These are phyloP conservation scores for Spea multiplicata DNA, from an alignment of 2,113 vertebrate genomes.

Conservation along the genomic window DNA sequence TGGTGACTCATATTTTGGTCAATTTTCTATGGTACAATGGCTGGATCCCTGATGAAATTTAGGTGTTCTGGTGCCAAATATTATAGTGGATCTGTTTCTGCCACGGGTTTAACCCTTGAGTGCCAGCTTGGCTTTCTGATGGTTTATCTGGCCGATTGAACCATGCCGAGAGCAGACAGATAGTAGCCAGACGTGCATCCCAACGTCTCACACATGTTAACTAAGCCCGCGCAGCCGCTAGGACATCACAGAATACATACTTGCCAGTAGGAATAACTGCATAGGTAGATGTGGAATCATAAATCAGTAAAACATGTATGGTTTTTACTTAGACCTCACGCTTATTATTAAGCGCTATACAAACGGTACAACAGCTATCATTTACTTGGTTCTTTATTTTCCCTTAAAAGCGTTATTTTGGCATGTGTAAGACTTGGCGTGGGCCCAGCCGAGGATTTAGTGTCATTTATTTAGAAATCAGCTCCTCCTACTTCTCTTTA, in stretches of 20 bases:
- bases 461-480: background rate
- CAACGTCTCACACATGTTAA: slow-evolving; percentile 10
- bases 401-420: slow-evolving; percentile 1
- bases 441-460: background rate
- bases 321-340: slow-evolving; percentile 11
- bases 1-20: slow-evolving; percentile 9
- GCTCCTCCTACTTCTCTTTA: background rate
- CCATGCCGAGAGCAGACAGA: background rate
- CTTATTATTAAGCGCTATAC: background rate
- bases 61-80: background rate
- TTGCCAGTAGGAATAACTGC: background rate
- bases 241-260: slow-evolving; percentile 6
- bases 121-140: background rate
- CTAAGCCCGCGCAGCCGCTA: slow-evolving; percentile 1
- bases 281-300: slow-evolving; percentile 8
- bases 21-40: background rate
- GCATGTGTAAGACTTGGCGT: background rate
- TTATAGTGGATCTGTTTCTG: background rate
- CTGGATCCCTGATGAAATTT: background rate
- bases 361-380: background rate
- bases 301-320: slow-evolving; percentile 5
- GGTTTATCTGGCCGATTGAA: background rate
- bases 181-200: slow-evolving; percentile 2
- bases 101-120: background rate
- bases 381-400: background rate